Evolutionary conservation across 2,888 invertebrate species (phyloP), one percentile per base, ranked within the genome.

Genomic region (Mamestra brassicae): DNA sequence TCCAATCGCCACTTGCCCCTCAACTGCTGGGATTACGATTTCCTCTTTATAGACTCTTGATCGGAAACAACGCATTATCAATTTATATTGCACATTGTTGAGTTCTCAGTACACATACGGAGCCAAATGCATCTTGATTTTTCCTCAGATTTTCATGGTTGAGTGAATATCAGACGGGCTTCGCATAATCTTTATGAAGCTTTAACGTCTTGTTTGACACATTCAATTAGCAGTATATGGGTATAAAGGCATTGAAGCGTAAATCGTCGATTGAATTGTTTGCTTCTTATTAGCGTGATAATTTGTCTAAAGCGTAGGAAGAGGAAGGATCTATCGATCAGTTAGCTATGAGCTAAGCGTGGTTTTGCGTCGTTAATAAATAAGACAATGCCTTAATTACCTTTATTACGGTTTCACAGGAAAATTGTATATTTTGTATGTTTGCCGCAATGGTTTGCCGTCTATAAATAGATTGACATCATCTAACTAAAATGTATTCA

Each of bases 351-450:
- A 57, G 15, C 34, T 17, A 67, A 26, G 13, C 54, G 3, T 36
- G 3, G 8, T 65, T 55, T 80, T 64, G 17, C 17, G 17, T 36
- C 26, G 34, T 61, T 50, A 60, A n/a, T 64, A 54, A 38, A 36
- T 65, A 79, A 54, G 60, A 64, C 54, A 58, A 50, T 65, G 26
- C 26, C 47, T 50, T n/a, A 45, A 77, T 65, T 74, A 76, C 36
- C 60, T 60, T 36, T 66, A 38, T 38, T 66, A 34, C 50, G 55
- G 45, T 55, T 55, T 45, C n/a, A 74, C 77, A 80, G 77, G 77
- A 80, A 80, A 78, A 78, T 62, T n/a, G 34, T 15, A 42, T 80
- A 73, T 77, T 26, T 72, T 65, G 36, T 64, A 38, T 38, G 34
- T 61, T 65, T 73, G 3, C 54, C 60, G 52, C 63, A 47, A 11